Percentiles rank a stretch among this genome's conserved stretches.
Conservation (phyloP, 2,113 vertebrate species). For the Ptychochromis oligacanthus region DNA sequence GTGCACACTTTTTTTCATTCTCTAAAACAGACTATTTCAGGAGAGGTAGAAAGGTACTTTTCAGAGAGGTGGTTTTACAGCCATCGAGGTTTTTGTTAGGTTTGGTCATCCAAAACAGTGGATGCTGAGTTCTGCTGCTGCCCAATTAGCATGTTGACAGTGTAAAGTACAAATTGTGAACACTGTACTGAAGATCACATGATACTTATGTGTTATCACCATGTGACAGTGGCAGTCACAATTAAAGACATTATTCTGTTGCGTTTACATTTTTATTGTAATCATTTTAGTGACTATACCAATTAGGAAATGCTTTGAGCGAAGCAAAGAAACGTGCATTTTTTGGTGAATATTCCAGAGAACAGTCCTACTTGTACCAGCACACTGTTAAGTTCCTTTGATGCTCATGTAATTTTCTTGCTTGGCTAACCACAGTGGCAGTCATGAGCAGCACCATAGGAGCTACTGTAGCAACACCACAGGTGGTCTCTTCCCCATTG, state of each 20-base stretch:
- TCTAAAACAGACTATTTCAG: not conserved
- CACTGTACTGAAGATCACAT: not conserved
- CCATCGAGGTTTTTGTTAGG: accelerated
- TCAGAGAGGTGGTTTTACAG: not conserved
- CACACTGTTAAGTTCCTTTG: not conserved
- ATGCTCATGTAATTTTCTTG: not conserved
- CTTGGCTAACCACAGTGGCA: not conserved
- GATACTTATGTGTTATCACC: not conserved
- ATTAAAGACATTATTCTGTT: not conserved
- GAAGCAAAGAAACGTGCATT: not conserved
- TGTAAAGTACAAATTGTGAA: not conserved
- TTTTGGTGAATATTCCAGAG: not conserved
- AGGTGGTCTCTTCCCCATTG: not conserved
- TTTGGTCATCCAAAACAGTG: not conserved
- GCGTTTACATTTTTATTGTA: not conserved
- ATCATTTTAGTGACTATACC: not conserved
- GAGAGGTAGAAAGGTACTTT: not conserved
- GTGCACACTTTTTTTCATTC: not conserved
- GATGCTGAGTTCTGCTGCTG: not conserved
- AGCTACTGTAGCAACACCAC: not conserved
- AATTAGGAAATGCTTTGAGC: not conserved
- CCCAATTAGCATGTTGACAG: not conserved
- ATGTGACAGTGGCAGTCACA: not conserved
- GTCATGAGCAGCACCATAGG: not conserved
- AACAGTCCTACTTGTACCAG: not conserved